phyloP scores from a whole-genome alignment of 2,113 vertebrate genomes.

The Panthera uncia region DNA sequence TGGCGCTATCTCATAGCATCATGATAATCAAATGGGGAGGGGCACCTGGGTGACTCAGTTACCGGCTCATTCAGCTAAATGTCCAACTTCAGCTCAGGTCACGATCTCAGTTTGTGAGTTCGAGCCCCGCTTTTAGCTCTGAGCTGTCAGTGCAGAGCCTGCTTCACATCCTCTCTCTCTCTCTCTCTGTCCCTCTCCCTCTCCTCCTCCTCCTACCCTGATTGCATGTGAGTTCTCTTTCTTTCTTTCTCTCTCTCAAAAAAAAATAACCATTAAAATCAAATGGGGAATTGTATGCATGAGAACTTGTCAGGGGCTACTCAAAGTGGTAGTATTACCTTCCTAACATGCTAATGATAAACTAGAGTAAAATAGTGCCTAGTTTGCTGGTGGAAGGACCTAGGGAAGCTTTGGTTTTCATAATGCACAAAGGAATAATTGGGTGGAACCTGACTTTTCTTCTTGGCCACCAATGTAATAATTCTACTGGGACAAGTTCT shows the following conservation, averaged over 20 bases:
- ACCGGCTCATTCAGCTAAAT: no score
- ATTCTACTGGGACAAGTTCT: neutral
- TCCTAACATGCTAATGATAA: neutral
- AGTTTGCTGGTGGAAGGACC: neutral
- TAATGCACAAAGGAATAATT: neutral
- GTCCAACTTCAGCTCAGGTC: no score
- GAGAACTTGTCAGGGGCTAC: neutral
- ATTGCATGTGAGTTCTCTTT: no score
- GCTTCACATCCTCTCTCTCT: no score
- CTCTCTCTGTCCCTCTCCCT: no score
- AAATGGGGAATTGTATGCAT: neutral
- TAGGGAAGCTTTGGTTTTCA: neutral
- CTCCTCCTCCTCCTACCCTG: no score
- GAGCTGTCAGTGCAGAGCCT: no score
- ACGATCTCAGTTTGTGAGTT: no score
- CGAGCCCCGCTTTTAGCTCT: no score
- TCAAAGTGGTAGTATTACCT: neutral
- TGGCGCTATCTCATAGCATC: neutral
- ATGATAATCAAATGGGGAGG: neutral
- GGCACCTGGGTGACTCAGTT: no score
- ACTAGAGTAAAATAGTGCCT: neutral
- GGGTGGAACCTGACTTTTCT: neutral
- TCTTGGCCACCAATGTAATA: neutral
- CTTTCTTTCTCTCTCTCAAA: no score
- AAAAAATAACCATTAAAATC: neutral